Base-by-base conservation (phyloP, 2,888 invertebrate genomes). In the Chrysolina haemoptera region DNA sequence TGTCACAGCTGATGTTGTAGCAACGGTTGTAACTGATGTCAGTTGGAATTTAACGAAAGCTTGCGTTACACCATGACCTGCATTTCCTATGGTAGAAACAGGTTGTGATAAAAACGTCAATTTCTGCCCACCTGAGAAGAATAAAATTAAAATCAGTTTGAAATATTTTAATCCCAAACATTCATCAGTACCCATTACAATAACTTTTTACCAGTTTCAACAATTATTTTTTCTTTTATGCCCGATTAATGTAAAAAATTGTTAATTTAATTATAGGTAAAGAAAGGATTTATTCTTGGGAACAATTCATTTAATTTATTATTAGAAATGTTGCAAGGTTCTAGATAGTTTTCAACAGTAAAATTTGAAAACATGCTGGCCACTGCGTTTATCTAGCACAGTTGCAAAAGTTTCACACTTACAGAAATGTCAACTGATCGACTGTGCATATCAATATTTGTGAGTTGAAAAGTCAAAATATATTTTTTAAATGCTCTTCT, bases 21-120 rank as follows among this genome's bases (percentile, higher is more conserved):
- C 80, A 12, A 84, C 79, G 40, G 83, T 81, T 18, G 85, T 82
- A 4, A 87, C 84, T 18, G 88, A 87, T 71, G 84, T 86, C 68
- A 86, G 79, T 81, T 87, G 90, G 84, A 86, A 88, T 79, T 87
- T 87, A 41, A 87, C 85, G 70, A 85, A 85, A 18, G 87, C 86
- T 80, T 87, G 88, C n/a, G 86, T 85, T 53, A 87, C 80, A 18
- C 82, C 81, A 75, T 85, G 84, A 5, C 82, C 75, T 6, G 82
- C 77, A 75, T 80, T 83, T 59, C 87, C 86, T 18, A 89, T 84
- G 9, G 89, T 84, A 16, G 89, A 87, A 79, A 90, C 86, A 14
- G 90, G 84, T 63, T 89, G 88, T 0, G 90, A 89, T 41, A 91
- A 79, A 68, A 91, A 89, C 10, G 92, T 91, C 62, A 93, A 84